Percentiles rank a stretch among this genome's conserved stretches.
These are phyloP conservation scores for Upupa epops DNA, from an alignment of 2,113 vertebrate genomes.

Conservation along the genomic window DNA sequence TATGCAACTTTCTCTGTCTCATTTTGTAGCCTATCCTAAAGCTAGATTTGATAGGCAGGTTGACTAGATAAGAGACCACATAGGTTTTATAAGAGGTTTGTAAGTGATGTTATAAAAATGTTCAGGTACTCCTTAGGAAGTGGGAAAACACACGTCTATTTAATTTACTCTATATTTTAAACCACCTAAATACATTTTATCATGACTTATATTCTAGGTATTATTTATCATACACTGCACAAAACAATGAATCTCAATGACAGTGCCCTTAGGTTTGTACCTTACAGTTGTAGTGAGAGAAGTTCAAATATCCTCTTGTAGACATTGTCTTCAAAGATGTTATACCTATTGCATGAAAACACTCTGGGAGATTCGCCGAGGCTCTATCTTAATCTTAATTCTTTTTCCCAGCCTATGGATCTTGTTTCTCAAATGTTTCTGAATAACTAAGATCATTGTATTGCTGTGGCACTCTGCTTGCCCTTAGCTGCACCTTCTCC, in stretches of 20 bases:
- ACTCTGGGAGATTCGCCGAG: background rate
- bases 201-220: background rate
- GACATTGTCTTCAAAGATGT: constrained; percentile 26
- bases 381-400: constrained; percentile 26
- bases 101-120: background rate
- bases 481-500: constrained; percentile 48
- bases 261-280: background rate
- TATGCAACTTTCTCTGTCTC: background rate
- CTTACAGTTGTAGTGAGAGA: background rate
- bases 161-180: background rate
- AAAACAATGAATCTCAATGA: background rate
- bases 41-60: background rate
- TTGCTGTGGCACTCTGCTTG: constrained; percentile 20
- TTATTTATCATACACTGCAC: background rate
- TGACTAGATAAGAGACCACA: background rate
- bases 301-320: constrained; percentile 16
- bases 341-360: background rate
- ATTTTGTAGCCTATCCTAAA: background rate
- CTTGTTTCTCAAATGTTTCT: constrained; percentile 51
- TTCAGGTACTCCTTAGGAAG: background rate
- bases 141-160: background rate
- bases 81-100: background rate
- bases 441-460: constrained; percentile 16
- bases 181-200: background rate
- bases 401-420: background rate